Evolutionary conservation across 2,113 vertebrate species (phyloP), one percentile per base, ranked within the genome.

Genomic region (Sinocyclocheilus grahami): DNA sequence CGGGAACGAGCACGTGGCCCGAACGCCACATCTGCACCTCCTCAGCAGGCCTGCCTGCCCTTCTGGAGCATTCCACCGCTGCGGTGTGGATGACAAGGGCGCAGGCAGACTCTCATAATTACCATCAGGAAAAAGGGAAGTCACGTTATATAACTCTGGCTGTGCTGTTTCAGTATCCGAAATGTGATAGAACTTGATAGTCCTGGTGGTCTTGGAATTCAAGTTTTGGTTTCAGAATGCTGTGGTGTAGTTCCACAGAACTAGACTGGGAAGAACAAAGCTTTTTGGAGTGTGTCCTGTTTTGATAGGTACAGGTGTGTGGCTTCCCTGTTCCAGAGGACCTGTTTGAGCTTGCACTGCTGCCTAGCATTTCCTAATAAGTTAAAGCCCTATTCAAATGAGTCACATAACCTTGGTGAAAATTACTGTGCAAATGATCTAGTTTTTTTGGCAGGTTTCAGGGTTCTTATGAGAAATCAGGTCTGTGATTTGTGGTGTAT

Each of bases 11-110:
- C 46, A 88, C 58, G 72, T 82, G 55, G 84, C 82, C 78, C n/a
- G 42, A 74, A 72, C 42, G 76, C 72, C 78, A 89, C 88, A 87
- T 89, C 85, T 89, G 88, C 53, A 77, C 77, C 82, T 89, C 88
- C 81, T 89, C 86, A 89, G 63, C 63, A 24, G 37, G 71, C 37
- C 71, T 2, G 77, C 78, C 78, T 74, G 78, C 60, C 51, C 83
- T 83, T 89, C 72, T 63, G 2, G 62, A 77, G 13, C 53, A 0
- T 65, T 82, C 42, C 62, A 18, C 63, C 30, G 30, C 79, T 75
- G 55, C 46, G 39, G 71, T 85, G 55, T 60, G 39, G n/a, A 83
- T 69, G 12, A 85, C 86, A 37, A 53, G 63, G 55, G 65, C 24
- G 42, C 33, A 48, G 80, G 62, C 60, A 80, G 37, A 80, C 58